Conservation (phyloP, 2,797 vertebrate species). For the Sus cebifrons region DNA sequence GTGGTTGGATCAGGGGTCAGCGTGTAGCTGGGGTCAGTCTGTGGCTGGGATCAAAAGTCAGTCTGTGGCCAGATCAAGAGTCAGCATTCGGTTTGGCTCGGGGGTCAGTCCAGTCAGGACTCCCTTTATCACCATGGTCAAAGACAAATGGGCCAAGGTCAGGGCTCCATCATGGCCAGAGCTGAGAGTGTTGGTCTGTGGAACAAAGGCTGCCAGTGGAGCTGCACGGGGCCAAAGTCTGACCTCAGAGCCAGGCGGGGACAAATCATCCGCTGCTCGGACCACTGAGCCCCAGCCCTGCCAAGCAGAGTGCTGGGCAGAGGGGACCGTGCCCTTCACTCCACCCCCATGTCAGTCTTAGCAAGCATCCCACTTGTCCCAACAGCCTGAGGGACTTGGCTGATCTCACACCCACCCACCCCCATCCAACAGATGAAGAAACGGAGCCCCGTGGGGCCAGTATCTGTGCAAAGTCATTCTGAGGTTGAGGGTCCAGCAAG, state of each 20-base stretch:
- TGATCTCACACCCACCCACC: background rate
- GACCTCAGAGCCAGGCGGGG: background rate
- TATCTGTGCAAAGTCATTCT: background rate
- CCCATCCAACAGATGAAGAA: background rate
- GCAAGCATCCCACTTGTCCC: background rate
- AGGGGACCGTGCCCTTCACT: background rate
- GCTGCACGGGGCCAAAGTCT: background rate
- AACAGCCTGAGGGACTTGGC: background rate
- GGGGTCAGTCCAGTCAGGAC: background rate
- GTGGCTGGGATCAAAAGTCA: conserved; percentile 38
- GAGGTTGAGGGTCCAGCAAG: background rate
- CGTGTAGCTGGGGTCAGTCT: conserved; percentile 25
- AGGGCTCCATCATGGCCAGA: background rate
- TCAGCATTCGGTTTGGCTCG: background rate
- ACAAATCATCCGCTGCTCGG: too few relatives aligned
- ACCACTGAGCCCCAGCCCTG: background rate
- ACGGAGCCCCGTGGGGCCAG: background rate
- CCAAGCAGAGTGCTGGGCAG: background rate
- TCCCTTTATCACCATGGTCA: background rate
- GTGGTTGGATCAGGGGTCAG: conserved; percentile 43
- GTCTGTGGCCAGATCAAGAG: conserved; percentile 16
- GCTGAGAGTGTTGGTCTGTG: background rate
- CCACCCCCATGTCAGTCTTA: background rate
- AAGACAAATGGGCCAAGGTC: background rate
- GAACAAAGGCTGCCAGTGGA: background rate